These are phyloP conservation scores for Neocrepidodera transversa DNA, from an alignment of 2,888 invertebrate species.

Conservation along the genomic window DNA sequence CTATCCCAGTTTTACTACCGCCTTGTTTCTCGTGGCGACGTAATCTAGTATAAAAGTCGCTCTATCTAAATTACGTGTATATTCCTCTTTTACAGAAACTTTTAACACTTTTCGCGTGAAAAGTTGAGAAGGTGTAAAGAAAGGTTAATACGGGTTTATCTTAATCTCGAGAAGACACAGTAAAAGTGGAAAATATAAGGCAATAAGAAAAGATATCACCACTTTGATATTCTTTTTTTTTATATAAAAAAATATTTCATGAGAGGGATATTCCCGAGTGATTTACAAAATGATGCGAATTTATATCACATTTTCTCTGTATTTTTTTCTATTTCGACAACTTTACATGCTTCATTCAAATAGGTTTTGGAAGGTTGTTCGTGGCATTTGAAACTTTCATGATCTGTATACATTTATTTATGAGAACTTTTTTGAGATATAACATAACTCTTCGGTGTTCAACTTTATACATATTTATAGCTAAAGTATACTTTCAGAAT, in stretches of 20 bases:
- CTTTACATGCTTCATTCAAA: slow-evolving; percentile 7
- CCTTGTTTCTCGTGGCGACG: slow-evolving; percentile 20
- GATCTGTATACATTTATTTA: slow-evolving; percentile 7
- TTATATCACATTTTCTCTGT: slow-evolving; percentile 3
- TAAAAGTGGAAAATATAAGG: slow-evolving; percentile 13
- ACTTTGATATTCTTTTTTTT: slow-evolving; percentile 12
- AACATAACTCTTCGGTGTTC: background rate
- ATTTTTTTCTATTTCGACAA: slow-evolving; percentile 1
- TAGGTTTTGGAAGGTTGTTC: slow-evolving; percentile 7
- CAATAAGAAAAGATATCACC: slow-evolving; percentile 14
- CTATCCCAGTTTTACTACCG: slow-evolving; percentile 11
- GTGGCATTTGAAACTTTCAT: slow-evolving; percentile 8
- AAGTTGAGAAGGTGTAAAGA: slow-evolving; percentile 10
- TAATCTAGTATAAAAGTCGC: slow-evolving; percentile 31
- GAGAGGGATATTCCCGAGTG: slow-evolving; percentile 4
- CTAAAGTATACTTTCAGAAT: background rate
- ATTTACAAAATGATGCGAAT: slow-evolving; percentile 4
- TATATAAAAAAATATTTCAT: slow-evolving; percentile 3
- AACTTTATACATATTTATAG: background rate
- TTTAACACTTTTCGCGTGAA: slow-evolving; percentile 16
- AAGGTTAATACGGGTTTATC: slow-evolving; percentile 26
- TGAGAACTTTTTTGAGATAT: slow-evolving; percentile 4
- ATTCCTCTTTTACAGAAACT: slow-evolving; percentile 23
- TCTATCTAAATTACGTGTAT: slow-evolving; percentile 33
- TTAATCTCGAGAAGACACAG: slow-evolving; percentile 9